phyloP scores from a whole-genome alignment of 2,797 vertebrate species.

The Muscicapa striata region DNA sequence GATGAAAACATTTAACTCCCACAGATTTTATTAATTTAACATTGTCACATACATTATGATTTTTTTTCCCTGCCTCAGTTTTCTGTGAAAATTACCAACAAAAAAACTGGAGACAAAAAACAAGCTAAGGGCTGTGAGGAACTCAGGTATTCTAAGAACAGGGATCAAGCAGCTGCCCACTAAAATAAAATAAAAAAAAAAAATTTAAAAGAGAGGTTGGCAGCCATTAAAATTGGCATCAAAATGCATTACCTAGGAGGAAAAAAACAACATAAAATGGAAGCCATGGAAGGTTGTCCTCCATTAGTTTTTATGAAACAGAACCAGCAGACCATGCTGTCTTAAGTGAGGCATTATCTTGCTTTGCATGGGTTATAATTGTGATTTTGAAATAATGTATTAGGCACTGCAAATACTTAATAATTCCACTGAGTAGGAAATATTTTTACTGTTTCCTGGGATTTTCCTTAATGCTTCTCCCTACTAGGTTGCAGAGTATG shows the following conservation, averaged over 20 bases:
- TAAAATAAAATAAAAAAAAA: background rate
- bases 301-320: background rate
- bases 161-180: background rate
- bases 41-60: background rate
- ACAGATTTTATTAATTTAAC: background rate
- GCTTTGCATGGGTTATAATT: background rate
- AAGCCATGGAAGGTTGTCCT: background rate
- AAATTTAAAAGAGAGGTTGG: too few species aligned
- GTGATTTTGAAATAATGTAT: background rate
- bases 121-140: background rate
- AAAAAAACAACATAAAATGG: background rate
- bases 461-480: background rate
- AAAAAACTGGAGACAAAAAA: background rate
- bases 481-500: background rate
- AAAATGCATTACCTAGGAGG: background rate
- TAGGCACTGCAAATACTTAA: background rate
- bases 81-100: background rate
- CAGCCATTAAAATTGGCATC: background rate
- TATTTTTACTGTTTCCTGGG: background rate
- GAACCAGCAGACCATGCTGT: background rate
- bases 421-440: background rate
- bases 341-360: background rate
- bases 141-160: background rate
- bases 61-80: background rate
- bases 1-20: background rate